Base-by-base conservation (phyloP, 2,888 invertebrate genomes). In the Athalia circularis region DNA sequence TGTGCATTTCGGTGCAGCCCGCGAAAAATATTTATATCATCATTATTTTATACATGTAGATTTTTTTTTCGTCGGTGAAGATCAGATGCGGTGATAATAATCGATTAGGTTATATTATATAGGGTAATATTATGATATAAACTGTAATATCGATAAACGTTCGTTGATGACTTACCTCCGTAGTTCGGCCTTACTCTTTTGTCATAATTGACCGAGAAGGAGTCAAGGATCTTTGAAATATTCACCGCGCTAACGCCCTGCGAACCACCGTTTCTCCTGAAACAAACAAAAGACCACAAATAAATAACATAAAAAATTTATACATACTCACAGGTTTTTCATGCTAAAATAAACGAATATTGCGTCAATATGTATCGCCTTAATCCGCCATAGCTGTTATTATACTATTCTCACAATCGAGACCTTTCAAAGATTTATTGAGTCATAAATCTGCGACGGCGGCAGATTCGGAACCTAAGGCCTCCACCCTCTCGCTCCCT, bases 121-220 rank as follows among this genome's bases (percentile, higher is more conserved):
- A 1, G 29, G 29, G 29, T 29, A 29, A 29, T 29, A 29, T 29
- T 29, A 29, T 29, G 29, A 2, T 29, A 29, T 29, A 29, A 29
- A 29, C 29, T 29, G 29, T 29, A 29, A 29, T 29, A 29, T 29
- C 29, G 29, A 29, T 43, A 72, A 52, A 62, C 62, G 50, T 75
- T 75, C 29, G 29, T 29, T 29, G 29, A 29, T 29, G 80, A 91
- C 95, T 94, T 93, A 98, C 98, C 98, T 95, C 98, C 98, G 93
- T 98, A 98, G 93, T 98, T 98, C 91, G 98, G 98, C 93, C 98
- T 96, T 95, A 99, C 97, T 95, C 98, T 96, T 95, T 98, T 99
- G 94, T 99, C 98, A 92, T 98, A 98, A 92, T 97, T 98, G 92
- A 96, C 95, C 92, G 97, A 97, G 94, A 97, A 97, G 90, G 97